A percentile compares a stretch with the other conserved stretches of the same genome.
These are phyloP conservation scores for Phasia obesa DNA, from an alignment of 2,888 invertebrate species.

Conservation along the genomic window DNA sequence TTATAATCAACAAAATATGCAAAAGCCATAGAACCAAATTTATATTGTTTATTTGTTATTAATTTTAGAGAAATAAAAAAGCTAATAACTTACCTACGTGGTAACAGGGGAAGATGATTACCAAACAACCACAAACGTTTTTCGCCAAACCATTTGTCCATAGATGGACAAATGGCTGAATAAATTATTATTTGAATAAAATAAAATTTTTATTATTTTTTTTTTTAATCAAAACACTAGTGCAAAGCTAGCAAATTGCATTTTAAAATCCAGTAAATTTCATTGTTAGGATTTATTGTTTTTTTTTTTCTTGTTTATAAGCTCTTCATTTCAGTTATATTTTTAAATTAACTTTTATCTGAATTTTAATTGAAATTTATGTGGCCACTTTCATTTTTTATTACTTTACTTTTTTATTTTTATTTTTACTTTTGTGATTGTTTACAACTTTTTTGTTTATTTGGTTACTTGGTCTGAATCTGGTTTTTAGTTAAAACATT, in stretches of 20 bases:
- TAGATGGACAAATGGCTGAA: conserved; percentile 80
- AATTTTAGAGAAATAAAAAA: not conserved
- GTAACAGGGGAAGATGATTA: conserved; percentile 92
- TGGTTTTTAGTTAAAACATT: conserved; percentile 15
- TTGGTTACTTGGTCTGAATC: conserved; percentile 54
- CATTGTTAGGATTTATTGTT: conserved; percentile 1
- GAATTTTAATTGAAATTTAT: conserved; percentile 55
- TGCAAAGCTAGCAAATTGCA: not conserved
- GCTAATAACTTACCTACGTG: conserved; percentile 87
- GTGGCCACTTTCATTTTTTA: conserved; percentile 22
- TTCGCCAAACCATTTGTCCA: conserved; percentile 97
- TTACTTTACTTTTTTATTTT: conserved; percentile 1
- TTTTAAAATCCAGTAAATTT: not conserved
- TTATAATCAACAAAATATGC: too few species aligned
- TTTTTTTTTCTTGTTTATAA: not conserved
- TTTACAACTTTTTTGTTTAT: conserved; percentile 47
- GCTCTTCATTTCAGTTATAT: not conserved
- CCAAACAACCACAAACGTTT: conserved; percentile 95
- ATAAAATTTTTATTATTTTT: conserved; percentile 2
- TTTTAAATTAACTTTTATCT: conserved; percentile 32
- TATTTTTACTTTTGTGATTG: conserved; percentile 9
- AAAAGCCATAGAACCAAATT: too few species aligned
- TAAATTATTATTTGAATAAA: conserved; percentile 10
- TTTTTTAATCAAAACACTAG: not conserved
- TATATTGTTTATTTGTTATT: too few species aligned